These are phyloP conservation scores for Tiliqua scincoides DNA, from an alignment of 2,113 vertebrate genomes.

Conservation along the genomic window DNA sequence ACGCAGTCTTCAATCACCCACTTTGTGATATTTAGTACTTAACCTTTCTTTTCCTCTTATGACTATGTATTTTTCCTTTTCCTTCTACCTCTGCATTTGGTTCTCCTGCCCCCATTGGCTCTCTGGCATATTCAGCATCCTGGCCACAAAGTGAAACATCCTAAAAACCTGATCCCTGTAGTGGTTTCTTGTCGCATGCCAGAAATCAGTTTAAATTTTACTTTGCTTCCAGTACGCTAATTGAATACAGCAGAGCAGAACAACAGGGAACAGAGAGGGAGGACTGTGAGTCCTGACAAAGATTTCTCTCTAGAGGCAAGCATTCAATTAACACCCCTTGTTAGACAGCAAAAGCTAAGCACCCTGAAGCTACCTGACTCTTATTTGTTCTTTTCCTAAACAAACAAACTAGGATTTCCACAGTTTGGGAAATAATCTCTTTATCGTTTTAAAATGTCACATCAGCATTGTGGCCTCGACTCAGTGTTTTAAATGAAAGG, in stretches of 20 bases:
- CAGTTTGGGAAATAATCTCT: constrained; percentile 14
- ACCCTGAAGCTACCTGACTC: constrained; percentile 42
- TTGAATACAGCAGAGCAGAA: constrained; percentile 70
- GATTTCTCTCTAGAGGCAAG: constrained; percentile 60
- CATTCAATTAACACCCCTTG: constrained; percentile 66
- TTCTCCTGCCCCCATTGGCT: constrained; percentile 45
- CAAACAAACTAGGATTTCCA: constrained; percentile 34
- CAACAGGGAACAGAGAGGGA: constrained; percentile 57
- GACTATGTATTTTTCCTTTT: background rate
- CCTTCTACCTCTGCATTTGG: background rate
- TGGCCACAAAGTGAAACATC: constrained; percentile 52
- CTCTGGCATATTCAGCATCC: constrained; percentile 36
- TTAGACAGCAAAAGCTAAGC: constrained; percentile 53
- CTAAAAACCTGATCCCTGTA: constrained; percentile 56
- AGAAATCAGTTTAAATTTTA: constrained; percentile 58
- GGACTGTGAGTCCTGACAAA: constrained; percentile 62
- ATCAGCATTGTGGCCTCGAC: background rate
- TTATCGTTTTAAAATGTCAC: background rate
- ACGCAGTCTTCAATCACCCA: too few relatives aligned
- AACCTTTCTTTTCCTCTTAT: background rate
- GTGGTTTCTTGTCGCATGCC: constrained; percentile 53
- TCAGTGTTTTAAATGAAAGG: background rate
- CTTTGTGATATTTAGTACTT: background rate
- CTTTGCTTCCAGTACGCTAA: constrained; percentile 68
- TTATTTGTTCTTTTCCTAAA: constrained; percentile 48